These are phyloP conservation scores for Tautogolabrus adspersus DNA, from an alignment of 2,113 vertebrate species.

Conservation along the genomic window DNA sequence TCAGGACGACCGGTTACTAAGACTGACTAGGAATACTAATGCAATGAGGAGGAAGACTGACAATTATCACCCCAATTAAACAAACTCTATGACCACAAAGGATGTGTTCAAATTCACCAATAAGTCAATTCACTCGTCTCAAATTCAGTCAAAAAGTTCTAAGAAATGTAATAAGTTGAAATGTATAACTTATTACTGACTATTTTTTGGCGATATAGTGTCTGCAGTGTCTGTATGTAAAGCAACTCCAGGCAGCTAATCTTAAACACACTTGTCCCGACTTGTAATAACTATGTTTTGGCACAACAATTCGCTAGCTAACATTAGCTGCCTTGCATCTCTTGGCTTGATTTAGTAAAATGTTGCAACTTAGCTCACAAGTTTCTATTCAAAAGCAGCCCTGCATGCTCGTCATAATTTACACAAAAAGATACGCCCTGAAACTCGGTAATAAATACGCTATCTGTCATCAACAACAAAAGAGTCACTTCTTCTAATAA, in stretches of 20 bases:
- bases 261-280: conserved; percentile 9
- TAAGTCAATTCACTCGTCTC: not conserved
- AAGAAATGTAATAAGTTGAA: not conserved
- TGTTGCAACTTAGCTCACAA: not conserved
- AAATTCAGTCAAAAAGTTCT: not conserved
- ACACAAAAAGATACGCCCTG: not conserved
- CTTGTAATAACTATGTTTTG: conserved; percentile 19
- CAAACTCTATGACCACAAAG: not conserved
- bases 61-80: not conserved
- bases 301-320: conserved; percentile 39
- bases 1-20: not conserved
- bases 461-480: conserved; percentile 17
- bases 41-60: not conserved
- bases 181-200: too few species aligned
- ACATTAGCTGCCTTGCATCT: conserved; percentile 39
- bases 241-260: not conserved
- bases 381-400: conserved; percentile 3
- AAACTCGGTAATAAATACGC: not conserved
- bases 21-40: not conserved
- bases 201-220: not conserved
- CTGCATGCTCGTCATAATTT: not conserved
- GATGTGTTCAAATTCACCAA: not conserved
- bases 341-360: not conserved
- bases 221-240: not conserved
- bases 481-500: conserved; percentile 28